These are phyloP conservation scores for Leucophenga varia DNA, from an alignment of 1,140 invertebrate genomes.

Conservation along the genomic window DNA sequence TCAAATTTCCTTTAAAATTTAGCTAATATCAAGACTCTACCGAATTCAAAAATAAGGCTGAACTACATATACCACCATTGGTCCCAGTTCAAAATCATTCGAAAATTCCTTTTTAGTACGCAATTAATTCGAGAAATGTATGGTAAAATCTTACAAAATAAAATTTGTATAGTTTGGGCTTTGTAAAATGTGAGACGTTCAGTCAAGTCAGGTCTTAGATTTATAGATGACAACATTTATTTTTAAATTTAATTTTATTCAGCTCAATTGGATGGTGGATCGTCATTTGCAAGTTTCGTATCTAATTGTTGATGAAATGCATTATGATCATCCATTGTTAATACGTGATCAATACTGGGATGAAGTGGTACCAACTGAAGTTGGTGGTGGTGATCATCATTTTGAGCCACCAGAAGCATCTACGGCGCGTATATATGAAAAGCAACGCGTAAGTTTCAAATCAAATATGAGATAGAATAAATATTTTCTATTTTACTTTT, in stretches of 20 bases:
- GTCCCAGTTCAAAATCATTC: no score
- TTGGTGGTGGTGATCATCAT: constrained; percentile 77
- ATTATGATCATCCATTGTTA: constrained; percentile 84
- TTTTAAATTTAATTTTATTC: constrained; percentile 57
- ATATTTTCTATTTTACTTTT: not conserved
- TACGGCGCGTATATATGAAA: constrained; percentile 75
- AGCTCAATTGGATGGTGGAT: constrained; percentile 85
- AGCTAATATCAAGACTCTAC: no score
- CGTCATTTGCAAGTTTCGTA: constrained; percentile 84
- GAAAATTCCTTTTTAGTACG: no score
- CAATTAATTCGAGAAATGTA: no score
- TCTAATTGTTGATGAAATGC: constrained; percentile 90
- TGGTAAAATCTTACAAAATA: no score
- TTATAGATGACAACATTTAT: no score
- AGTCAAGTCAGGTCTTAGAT: no score
- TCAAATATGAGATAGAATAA: not conserved
- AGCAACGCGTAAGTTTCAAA: no score
- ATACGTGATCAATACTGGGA: constrained; percentile 89
- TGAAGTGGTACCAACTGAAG: constrained; percentile 76
- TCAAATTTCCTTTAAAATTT: no score
- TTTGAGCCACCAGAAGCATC: constrained; percentile 76
- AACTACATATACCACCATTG: no score
- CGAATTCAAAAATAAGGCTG: no score
- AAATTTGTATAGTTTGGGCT: not conserved
- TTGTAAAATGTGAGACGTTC: no score